Conservation (phyloP, 2,888 invertebrate genomes). For the Loripinus fragilis region DNA sequence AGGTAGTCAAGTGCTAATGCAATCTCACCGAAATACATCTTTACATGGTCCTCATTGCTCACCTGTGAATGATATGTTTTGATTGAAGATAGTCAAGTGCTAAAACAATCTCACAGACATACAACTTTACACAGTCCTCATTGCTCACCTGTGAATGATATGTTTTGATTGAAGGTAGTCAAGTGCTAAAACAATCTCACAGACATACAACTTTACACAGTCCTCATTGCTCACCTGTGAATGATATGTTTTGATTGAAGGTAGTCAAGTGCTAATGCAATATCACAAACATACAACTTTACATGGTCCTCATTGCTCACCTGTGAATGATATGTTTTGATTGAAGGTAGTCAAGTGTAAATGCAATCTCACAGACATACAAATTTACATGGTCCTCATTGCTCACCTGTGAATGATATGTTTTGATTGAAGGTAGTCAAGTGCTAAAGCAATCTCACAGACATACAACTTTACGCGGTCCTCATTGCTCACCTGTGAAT, state of each 20-base stretch:
- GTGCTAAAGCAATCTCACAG: constrained; percentile 90
- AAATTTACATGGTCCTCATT: too few relatives aligned
- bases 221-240: constrained; percentile 90
- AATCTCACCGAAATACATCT: too few relatives aligned
- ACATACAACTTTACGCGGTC: constrained; percentile 89
- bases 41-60: too few relatives aligned
- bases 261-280: constrained; percentile 92
- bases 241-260: constrained; percentile 89
- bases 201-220: constrained; percentile 89
- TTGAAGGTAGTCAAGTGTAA: constrained; percentile 92
- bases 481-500: constrained; percentile 89
- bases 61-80: constrained; percentile 91
- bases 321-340: constrained; percentile 90
- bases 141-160: constrained; percentile 90
- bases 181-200: constrained; percentile 91
- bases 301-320: too few relatives aligned
- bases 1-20: too few relatives aligned
- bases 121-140: too few relatives aligned
- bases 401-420: constrained; percentile 90
- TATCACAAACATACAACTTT: constrained; percentile 90
- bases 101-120: constrained; percentile 90
- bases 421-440: constrained; percentile 91
- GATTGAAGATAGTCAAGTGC: constrained; percentile 92
- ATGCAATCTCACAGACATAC: constrained; percentile 90
- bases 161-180: constrained; percentile 90